Percentiles rank a stretch among this genome's conserved stretches.
phyloP scores from a whole-genome alignment of 2,113 vertebrate genomes.

The Otus sunia region DNA sequence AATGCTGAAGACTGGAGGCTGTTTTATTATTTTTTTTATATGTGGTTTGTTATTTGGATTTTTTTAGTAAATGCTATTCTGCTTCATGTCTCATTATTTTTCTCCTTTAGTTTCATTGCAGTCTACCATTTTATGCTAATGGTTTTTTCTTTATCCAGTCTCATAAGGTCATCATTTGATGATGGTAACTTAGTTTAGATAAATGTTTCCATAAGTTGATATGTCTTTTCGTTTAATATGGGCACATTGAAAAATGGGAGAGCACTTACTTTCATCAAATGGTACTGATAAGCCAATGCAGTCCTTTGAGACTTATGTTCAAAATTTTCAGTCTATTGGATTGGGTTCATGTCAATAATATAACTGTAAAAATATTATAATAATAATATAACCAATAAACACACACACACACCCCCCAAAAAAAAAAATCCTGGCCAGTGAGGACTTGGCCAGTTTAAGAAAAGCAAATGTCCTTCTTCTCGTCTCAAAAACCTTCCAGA shows the following conservation, averaged over 20 bases:
- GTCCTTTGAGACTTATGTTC: not conserved
- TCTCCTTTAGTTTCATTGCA: not conserved
- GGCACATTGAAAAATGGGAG: not conserved
- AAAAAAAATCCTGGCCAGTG: not conserved
- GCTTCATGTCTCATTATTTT: not conserved
- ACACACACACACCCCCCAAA: too few relatives aligned
- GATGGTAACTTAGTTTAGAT: not conserved
- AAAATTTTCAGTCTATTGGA: not conserved
- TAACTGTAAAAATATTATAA: too few relatives aligned
- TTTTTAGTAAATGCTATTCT: not conserved
- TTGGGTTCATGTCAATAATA: not conserved
- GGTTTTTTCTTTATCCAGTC: not conserved
- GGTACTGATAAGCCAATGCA: not conserved
- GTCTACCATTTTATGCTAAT: not conserved
- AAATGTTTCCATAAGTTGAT: not conserved
- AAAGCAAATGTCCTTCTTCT: not conserved
- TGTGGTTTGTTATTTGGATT: not conserved
- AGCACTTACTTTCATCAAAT: not conserved
- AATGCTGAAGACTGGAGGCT: not conserved
- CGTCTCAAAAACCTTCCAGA: not conserved
- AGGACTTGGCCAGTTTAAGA: not conserved
- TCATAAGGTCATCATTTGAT: not conserved
- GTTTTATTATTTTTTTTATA: not conserved
- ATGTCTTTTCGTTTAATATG: not conserved
- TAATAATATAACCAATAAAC: too few relatives aligned